Base-by-base conservation (phyloP, 2,888 invertebrate genomes). In the Biston stratarius region DNA sequence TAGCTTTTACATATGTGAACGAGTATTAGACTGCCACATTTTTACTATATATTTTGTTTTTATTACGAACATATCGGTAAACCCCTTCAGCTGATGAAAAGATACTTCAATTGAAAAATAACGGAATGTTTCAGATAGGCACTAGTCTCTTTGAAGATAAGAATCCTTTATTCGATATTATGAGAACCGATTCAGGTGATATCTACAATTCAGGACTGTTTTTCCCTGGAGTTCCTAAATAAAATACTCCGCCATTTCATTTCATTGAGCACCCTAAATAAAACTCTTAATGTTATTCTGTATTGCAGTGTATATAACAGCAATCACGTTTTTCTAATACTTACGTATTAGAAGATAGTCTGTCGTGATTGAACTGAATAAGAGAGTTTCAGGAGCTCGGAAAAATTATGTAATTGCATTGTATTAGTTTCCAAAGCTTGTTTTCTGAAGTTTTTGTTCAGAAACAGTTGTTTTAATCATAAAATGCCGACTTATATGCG, bases 11-110 rank as follows among this genome's bases (percentile, higher is more conserved):
- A 11, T n/a, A 12, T 55, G 42, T 38, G 2, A 0, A 0, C 6
- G 11, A 33, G 24, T 11, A 33, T 24, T 0, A 6, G 6, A 38
- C 38, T 0, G 1, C 38, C 38, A 38, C 38, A 38, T 38, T 38
- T 38, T 38, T 38, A 38, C 33, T 5, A 9, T 33, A 48, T n/a
- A n/a, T 61, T 61, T 53, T 52, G 33, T 45, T 61, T 61, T 11
- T 48, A 14, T 47, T 24, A n/a, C 15, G 36, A 55, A 14, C 47
- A 14, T 49, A 63, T 56, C 38, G 56, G 36, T 40, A 36, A 36
- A 49, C 44, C 56, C 56, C 49, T 63, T 57, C 63, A 63, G 36
- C 49, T 42, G 64, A 58, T 58, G 64, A 64, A 48, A 59, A 49
- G 49, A 53, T 58, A 40, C 45, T 55, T 51, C 33, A 53, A 52